Evolutionary conservation across 2,888 invertebrate genomes (phyloP).

Genomic region (Eulithis testata): DNA sequence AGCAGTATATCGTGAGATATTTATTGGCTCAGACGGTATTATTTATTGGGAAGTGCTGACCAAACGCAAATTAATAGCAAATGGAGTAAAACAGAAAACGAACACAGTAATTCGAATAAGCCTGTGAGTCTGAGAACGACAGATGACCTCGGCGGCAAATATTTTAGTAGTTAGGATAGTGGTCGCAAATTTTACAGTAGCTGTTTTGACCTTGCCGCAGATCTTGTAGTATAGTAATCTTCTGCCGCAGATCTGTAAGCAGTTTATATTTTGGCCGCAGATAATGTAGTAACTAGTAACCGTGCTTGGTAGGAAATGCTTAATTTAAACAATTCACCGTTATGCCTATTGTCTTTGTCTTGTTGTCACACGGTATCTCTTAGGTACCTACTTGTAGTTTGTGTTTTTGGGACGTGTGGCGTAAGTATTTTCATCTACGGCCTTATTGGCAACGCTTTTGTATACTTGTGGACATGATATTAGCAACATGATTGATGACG

Average conservation of each 20-base stretch:
- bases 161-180: conserved; percentile 6
- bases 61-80: conserved; percentile 18
- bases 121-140: conserved; percentile 11
- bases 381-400: conserved; percentile 22
- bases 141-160: conserved; percentile 19
- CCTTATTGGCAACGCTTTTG: too few relatives aligned
- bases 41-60: conserved; percentile 7
- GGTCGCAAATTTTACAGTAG: conserved; percentile 10
- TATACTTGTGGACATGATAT: too few relatives aligned
- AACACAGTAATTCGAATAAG: conserved; percentile 14
- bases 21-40: conserved; percentile 6
- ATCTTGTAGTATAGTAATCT: not conserved
- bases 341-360: conserved; percentile 54
- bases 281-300: conserved; percentile 2
- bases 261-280: conserved; percentile 7
- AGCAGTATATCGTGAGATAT: conserved; percentile 1
- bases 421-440: not conserved
- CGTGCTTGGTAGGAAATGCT: conserved; percentile 58
- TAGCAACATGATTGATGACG: too few relatives aligned
- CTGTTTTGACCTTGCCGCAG: conserved; percentile 10
- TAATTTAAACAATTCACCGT: conserved; percentile 70
- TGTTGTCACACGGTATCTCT: conserved; percentile 38
- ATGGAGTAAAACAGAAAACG: conserved; percentile 18
- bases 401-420: conserved; percentile 30
- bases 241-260: conserved; percentile 9